phyloP scores from a whole-genome alignment of 2,888 invertebrate species.

The Morpho deidamia region DNA sequence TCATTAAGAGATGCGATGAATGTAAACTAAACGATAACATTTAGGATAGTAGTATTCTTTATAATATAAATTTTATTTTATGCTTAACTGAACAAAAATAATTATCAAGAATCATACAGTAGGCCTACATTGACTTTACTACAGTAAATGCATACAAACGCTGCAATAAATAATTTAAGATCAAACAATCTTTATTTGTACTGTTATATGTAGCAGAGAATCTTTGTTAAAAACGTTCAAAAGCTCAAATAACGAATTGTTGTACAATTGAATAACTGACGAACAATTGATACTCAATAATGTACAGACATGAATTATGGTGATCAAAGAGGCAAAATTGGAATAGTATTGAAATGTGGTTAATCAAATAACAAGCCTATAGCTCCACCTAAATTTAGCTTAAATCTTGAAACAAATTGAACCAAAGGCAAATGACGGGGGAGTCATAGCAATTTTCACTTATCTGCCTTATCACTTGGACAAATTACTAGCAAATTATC shows the following conservation, averaged over 20 bases:
- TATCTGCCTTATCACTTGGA: constrained; percentile 54
- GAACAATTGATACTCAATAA: constrained; percentile 2
- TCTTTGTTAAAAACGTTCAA: constrained; percentile 14
- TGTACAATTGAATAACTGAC: constrained; percentile 5
- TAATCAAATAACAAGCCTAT: constrained; percentile 13
- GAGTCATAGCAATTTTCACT: constrained; percentile 65
- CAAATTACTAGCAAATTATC: constrained; percentile 50
- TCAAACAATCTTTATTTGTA: constrained; percentile 5
- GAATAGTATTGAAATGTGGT: constrained; percentile 4
- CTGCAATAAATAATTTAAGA: constrained; percentile 1
- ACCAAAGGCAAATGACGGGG: constrained; percentile 45
- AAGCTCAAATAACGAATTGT: neutral
- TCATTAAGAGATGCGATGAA: neutral
- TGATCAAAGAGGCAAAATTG: constrained; percentile 13
- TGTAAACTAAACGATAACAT: too few species aligned
- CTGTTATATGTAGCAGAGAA: constrained; percentile 7
- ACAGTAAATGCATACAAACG: neutral
- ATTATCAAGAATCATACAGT: neutral
- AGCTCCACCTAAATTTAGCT: constrained; percentile 15
- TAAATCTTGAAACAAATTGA: constrained; percentile 35
- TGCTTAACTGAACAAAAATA: too few species aligned
- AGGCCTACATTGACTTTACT: neutral
- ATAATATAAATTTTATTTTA: too few species aligned
- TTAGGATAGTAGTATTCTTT: too few species aligned
- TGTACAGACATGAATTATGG: constrained; percentile 1